These are phyloP conservation scores for Puntigrus tetrazona DNA, from an alignment of 2,113 vertebrate genomes.

Conservation along the genomic window DNA sequence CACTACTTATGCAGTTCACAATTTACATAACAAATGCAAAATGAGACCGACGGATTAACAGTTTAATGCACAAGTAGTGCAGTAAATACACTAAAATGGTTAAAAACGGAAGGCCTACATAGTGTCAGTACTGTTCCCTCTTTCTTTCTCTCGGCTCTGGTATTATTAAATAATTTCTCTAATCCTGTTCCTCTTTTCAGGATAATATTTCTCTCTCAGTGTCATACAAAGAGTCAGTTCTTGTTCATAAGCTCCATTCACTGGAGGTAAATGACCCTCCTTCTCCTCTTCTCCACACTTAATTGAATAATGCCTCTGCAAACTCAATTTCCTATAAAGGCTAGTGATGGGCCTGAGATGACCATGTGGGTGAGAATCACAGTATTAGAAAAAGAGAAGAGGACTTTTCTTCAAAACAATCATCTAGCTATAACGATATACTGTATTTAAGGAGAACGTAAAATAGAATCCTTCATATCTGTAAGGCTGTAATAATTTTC, in stretches of 20 bases:
- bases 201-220: conserved; percentile 47
- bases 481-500: conserved; percentile 4
- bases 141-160: neutral
- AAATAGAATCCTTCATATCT: neutral
- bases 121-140: neutral
- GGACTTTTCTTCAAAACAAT: neutral
- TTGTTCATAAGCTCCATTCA: conserved; percentile 42
- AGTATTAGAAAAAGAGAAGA: conserved; percentile 20
- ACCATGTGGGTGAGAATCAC: conserved; percentile 15
- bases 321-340: conserved; percentile 60
- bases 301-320: conserved; percentile 58
- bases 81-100: neutral
- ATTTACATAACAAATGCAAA: neutral
- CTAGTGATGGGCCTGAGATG: conserved; percentile 25
- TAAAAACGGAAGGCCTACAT: neutral
- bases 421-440: neutral
- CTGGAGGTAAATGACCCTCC: conserved; percentile 34
- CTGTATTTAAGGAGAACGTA: neutral
- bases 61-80: neutral
- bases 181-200: conserved; percentile 34
- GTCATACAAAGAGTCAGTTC: conserved; percentile 11
- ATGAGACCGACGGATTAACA: neutral
- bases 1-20: neutral
- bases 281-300: conserved; percentile 40
- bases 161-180: conserved; percentile 34